phyloP scores from a whole-genome alignment of 2,113 vertebrate genomes.

The Lepus timidus region DNA sequence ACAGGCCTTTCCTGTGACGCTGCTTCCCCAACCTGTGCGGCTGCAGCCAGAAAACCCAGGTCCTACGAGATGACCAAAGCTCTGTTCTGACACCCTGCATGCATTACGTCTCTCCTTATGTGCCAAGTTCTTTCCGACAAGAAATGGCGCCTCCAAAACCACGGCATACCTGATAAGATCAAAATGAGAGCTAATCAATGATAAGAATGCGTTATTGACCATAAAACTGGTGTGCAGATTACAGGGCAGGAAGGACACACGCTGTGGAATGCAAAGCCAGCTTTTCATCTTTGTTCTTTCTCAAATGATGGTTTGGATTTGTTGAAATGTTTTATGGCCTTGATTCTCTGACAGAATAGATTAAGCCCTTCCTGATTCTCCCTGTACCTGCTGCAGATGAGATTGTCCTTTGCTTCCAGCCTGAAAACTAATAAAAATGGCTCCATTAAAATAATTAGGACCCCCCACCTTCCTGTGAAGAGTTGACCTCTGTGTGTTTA shows the following conservation, averaged over 20 bases:
- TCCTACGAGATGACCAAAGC: not conserved
- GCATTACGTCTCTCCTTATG: not conserved
- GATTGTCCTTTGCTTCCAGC: slow-evolving; percentile 38
- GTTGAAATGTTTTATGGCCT: slow-evolving; percentile 55
- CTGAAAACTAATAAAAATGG: slow-evolving; percentile 61
- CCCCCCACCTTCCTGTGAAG: slow-evolving; percentile 35
- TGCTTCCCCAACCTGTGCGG: not conserved
- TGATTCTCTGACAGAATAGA: slow-evolving; percentile 68
- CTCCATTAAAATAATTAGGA: slow-evolving; percentile 69
- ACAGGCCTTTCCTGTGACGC: rapidly evolving
- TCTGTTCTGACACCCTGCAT: not conserved
- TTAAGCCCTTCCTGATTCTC: slow-evolving; percentile 62
- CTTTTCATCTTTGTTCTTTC: slow-evolving; percentile 56
- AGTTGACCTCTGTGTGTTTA: slow-evolving; percentile 41
- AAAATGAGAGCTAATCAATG: slow-evolving; percentile 19
- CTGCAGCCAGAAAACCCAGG: not conserved
- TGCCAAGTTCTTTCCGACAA: not conserved
- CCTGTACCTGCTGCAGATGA: slow-evolving; percentile 30
- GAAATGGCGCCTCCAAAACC: not conserved
- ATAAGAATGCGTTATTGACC: slow-evolving; percentile 15
- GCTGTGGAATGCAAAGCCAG: not conserved
- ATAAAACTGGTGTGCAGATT: not conserved
- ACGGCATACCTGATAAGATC: not conserved
- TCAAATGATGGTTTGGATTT: slow-evolving; percentile 60
- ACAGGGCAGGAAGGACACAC: not conserved